Percentiles rank a stretch among this genome's conserved stretches.
These are phyloP conservation scores for Drosophila kanekoi DNA, from an alignment of 2,888 invertebrate species.

Conservation along the genomic window DNA sequence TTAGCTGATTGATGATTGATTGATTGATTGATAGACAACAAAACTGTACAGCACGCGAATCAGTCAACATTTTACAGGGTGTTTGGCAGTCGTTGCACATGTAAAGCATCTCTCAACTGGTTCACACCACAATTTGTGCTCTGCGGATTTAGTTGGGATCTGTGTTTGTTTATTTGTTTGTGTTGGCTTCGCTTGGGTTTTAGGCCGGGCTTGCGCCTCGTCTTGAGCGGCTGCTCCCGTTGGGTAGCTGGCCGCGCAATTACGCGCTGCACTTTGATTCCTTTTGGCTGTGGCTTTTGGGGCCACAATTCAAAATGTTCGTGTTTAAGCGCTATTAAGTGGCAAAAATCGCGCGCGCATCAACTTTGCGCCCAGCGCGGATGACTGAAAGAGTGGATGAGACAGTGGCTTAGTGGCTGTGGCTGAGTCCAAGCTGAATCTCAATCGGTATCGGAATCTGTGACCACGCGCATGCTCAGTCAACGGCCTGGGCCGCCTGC, in stretches of 20 bases:
- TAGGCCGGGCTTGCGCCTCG: not conserved
- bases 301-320: conserved; percentile 80
- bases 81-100: conserved; percentile 2
- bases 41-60: too few species aligned
- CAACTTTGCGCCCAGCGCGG: conserved; percentile 48
- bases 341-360: conserved; percentile 80
- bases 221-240: conserved; percentile 39
- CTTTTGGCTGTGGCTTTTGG: conserved; percentile 31
- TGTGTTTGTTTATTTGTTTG: conserved; percentile 61
- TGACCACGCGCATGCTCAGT: conserved; percentile 78
- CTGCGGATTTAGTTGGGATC: conserved; percentile 27
- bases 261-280: conserved; percentile 79
- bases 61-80: conserved; percentile 20
- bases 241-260: conserved; percentile 65
- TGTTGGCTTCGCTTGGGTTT: conserved; percentile 8
- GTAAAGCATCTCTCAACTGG: conserved; percentile 33
- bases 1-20: too few species aligned
- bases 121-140: conserved; percentile 79
- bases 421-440: conserved; percentile 10
- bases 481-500: conserved; percentile 68
- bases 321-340: conserved; percentile 84
- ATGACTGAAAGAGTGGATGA: conserved; percentile 14
- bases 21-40: too few species aligned
- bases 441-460: conserved; percentile 29
- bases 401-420: not conserved